Evolutionary conservation across 2,888 invertebrate genomes (phyloP).

Genomic region (Chydorus sphaericus): DNA sequence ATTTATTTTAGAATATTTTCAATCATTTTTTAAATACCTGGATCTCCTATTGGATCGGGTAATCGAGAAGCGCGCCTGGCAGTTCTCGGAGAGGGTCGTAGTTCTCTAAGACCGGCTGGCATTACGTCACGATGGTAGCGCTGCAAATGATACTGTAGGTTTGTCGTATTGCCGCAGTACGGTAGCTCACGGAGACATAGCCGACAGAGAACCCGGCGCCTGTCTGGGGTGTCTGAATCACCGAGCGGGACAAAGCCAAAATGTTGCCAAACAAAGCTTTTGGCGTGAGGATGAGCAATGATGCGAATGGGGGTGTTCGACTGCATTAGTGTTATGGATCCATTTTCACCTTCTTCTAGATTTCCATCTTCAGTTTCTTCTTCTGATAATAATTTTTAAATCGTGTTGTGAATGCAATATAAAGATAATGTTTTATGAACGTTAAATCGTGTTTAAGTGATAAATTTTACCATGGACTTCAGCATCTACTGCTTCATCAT

Average conservation of each 20-base stretch:
- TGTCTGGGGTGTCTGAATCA: slow-evolving; percentile 13
- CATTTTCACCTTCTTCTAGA: slow-evolving; percentile 1
- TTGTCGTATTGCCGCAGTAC: slow-evolving; percentile 15
- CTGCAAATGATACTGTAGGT: slow-evolving; percentile 14
- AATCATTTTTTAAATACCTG: too few species aligned
- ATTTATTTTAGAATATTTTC: too few species aligned
- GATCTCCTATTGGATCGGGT: slow-evolving; percentile 12
- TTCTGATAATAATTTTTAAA: too few species aligned
- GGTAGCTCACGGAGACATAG: slow-evolving; percentile 14
- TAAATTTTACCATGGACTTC: slow-evolving; percentile 2
- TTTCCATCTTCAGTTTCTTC: too few species aligned
- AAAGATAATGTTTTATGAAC: neutral
- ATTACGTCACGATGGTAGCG: slow-evolving; percentile 14
- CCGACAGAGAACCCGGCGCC: slow-evolving; percentile 12
- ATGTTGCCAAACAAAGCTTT: slow-evolving; percentile 15
- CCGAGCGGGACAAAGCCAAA: slow-evolving; percentile 15
- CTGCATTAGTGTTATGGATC: neutral
- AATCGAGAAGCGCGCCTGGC: slow-evolving; percentile 10
- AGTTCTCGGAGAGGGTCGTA: slow-evolving; percentile 6
- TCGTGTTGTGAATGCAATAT: too few species aligned
- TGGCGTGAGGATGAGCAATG: slow-evolving; percentile 14
- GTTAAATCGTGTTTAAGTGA: neutral
- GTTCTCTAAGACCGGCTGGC: slow-evolving; percentile 11
- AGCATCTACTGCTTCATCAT: slow-evolving; percentile 4
- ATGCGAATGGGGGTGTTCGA: slow-evolving; percentile 10